Conservation (phyloP, 1,140 invertebrate genomes). For the Fopius arisanus region DNA sequence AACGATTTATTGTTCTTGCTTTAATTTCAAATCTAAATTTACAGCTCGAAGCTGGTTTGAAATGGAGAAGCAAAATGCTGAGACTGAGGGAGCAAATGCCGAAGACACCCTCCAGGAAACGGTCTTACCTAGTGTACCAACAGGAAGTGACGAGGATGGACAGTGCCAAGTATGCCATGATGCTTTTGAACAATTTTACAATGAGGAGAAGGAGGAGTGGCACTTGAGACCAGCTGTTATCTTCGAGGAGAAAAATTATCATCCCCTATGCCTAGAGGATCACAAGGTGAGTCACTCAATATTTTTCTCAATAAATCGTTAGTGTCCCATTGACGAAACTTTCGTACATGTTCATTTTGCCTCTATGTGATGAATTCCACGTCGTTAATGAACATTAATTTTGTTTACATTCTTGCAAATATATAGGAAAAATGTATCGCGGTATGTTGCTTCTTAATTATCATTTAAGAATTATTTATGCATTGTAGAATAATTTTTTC, state of each 20-base stretch:
- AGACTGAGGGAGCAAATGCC: constrained; percentile 60
- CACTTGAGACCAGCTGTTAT: constrained; percentile 84
- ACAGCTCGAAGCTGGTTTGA: constrained; percentile 90
- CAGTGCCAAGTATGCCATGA: constrained; percentile 90
- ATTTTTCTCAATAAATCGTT: not conserved
- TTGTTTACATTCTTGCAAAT: constrained; percentile 52
- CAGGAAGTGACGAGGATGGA: constrained; percentile 69
- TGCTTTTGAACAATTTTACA: constrained; percentile 91
- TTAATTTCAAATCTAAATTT: constrained; percentile 50
- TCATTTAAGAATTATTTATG: constrained; percentile 15
- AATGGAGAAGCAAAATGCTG: constrained; percentile 69
- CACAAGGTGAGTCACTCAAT: constrained; percentile 71
- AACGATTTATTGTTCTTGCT: too few relatives aligned
- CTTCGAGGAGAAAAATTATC: constrained; percentile 83
- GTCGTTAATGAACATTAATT: constrained; percentile 39
- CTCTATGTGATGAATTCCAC: not conserved
- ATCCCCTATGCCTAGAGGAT: constrained; percentile 91
- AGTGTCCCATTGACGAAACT: not conserved
- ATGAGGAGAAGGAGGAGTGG: constrained; percentile 97
- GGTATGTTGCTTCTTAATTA: constrained; percentile 52
- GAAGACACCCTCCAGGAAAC: constrained; percentile 64
- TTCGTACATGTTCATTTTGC: not conserved
- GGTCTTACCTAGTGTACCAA: constrained; percentile 70
- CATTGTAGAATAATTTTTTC: constrained; percentile 1
- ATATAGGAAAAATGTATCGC: constrained; percentile 59